Percentiles rank a stretch among this genome's conserved stretches.
Conservation (phyloP, 1,140 invertebrate species). For the Rhagoletis zephyria region DNA sequence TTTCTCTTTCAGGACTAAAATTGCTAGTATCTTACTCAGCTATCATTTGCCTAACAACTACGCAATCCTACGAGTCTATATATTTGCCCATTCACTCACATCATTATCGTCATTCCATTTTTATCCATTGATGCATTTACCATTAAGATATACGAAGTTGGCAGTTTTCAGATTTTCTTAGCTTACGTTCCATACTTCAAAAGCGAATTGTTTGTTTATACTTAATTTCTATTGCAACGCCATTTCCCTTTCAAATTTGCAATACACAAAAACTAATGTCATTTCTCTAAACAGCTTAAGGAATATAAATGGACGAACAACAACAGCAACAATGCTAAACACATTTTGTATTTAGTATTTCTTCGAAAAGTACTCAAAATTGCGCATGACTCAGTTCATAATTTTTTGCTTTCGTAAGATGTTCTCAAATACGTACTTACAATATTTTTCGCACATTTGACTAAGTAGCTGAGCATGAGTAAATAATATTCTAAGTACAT, state of each 20-base stretch:
- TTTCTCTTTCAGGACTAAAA: no score
- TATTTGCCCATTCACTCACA: no score
- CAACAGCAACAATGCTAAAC: conserved; percentile 27
- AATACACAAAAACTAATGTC: not conserved
- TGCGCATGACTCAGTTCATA: conserved; percentile 24
- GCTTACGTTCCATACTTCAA: no score
- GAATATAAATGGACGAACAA: not conserved
- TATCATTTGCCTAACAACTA: no score
- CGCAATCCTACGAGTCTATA: no score
- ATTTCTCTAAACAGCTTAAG: not conserved
- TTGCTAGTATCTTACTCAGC: no score
- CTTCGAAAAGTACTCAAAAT: not conserved
- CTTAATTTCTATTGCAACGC: not conserved
- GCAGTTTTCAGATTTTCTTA: not conserved
- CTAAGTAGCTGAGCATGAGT: not conserved
- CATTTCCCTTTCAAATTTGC: conserved; percentile 23
- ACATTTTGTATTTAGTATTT: not conserved
- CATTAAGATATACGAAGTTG: not conserved
- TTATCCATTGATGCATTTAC: not conserved
- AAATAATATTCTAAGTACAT: conserved; percentile 43
- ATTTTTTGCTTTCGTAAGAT: not conserved
- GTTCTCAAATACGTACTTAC: conserved; percentile 5
- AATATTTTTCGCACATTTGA: conserved; percentile 34
- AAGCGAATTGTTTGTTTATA: not conserved
- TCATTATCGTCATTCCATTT: no score